These are phyloP conservation scores for Ictalurus furcatus DNA, from an alignment of 2,113 vertebrate species.

Conservation along the genomic window DNA sequence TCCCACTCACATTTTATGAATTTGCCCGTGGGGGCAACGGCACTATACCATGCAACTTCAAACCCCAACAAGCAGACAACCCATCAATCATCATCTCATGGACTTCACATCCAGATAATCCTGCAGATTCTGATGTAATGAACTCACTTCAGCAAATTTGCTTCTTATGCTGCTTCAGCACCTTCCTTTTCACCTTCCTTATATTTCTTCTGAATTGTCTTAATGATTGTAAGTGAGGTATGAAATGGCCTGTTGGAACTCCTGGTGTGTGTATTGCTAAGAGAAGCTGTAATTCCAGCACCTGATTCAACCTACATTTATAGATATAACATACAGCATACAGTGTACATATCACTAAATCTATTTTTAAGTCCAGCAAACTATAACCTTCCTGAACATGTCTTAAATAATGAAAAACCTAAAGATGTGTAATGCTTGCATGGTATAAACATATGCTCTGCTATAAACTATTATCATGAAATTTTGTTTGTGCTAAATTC, in stretches of 20 bases:
- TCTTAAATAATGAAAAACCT: not conserved
- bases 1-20: constrained; percentile 2
- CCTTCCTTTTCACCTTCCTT: not conserved
- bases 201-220: not conserved
- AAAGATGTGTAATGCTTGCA: not conserved
- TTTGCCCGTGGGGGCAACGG: constrained; percentile 59
- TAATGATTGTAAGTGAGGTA: not conserved
- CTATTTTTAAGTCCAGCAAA: not conserved
- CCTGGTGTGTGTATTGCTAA: not conserved
- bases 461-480: not conserved
- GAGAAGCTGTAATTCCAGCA: not conserved
- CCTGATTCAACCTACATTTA: not conserved
- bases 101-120: not conserved
- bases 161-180: not conserved
- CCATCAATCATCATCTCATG: constrained; percentile 10
- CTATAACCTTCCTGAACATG: too few species aligned
- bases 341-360: not conserved
- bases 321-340: too few species aligned
- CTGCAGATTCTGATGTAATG: constrained; percentile 41
- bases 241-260: not conserved
- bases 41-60: constrained; percentile 63
- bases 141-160: not conserved
- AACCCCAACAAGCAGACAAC: accelerated
- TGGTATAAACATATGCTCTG: not conserved
- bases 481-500: not conserved